Evolutionary conservation across 2,888 invertebrate species (phyloP).

Genomic region (Pyrochroa serraticornis): DNA sequence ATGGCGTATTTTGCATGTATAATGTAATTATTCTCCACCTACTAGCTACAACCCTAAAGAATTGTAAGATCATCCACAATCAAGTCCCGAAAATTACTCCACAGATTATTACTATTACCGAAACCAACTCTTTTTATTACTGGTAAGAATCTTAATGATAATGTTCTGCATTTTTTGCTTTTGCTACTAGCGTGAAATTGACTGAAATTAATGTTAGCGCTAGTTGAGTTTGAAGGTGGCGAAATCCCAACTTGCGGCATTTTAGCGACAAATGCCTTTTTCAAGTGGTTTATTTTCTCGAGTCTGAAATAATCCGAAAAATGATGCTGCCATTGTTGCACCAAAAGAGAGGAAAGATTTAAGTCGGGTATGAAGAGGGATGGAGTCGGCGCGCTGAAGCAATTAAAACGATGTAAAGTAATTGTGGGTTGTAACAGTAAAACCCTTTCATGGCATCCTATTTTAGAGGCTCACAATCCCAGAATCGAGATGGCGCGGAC

Average conservation of each 20-base stretch:
- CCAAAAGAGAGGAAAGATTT: constrained; percentile 16
- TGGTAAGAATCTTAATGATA: too few species aligned
- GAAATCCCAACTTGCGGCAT: neutral
- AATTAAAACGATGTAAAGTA: constrained; percentile 45
- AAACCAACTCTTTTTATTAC: neutral
- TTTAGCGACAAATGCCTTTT: constrained; percentile 5
- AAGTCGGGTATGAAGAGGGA: constrained; percentile 21
- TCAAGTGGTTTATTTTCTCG: constrained; percentile 19
- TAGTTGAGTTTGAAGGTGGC: too few species aligned
- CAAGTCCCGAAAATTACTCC: constrained; percentile 11
- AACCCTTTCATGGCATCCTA: constrained; percentile 40
- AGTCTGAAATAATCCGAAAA: constrained; percentile 20
- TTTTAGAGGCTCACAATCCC: constrained; percentile 39
- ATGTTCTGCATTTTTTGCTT: too few species aligned
- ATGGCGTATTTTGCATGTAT: constrained; percentile 27
- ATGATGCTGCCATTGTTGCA: constrained; percentile 13
- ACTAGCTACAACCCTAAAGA: constrained; percentile 10
- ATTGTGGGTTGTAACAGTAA: constrained; percentile 39
- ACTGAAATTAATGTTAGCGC: too few species aligned
- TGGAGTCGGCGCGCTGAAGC: constrained; percentile 29
- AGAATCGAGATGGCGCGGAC: constrained; percentile 39
- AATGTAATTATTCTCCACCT: constrained; percentile 24
- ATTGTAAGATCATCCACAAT: neutral
- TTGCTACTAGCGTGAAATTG: too few species aligned
- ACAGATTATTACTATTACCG: neutral